Evolutionary conservation across 64 coral and sea anemone species (phyloP).

Genomic region (Dendronephthya gigantea): DNA sequence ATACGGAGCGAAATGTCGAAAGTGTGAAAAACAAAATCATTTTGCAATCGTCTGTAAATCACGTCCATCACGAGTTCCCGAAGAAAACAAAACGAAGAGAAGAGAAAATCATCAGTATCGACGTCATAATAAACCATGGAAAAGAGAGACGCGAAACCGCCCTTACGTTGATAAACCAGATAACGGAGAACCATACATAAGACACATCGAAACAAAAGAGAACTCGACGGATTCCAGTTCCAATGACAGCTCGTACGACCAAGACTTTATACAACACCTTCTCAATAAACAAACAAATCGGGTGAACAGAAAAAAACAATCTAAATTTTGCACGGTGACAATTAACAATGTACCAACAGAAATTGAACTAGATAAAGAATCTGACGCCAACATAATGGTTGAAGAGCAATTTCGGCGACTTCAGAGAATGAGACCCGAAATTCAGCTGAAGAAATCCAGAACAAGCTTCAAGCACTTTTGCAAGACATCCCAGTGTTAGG

Average conservation of each 20-base stretch:
- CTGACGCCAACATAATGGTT: constrained; percentile 43
- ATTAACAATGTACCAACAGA: constrained; percentile 37
- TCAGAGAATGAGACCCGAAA: constrained; percentile 20
- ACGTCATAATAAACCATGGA: too few species aligned
- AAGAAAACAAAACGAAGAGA: constrained; percentile 11
- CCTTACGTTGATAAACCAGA: too few species aligned
- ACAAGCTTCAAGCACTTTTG: constrained; percentile 23
- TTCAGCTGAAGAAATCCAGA: constrained; percentile 19
- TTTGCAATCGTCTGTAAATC: constrained; percentile 35
- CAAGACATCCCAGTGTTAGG: constrained; percentile 14
- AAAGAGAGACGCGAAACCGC: too few species aligned
- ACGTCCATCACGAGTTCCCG: background rate
- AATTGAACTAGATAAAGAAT: constrained; percentile 37
- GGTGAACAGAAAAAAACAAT: constrained; percentile 8
- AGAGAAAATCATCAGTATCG: constrained; percentile 9
- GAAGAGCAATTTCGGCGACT: constrained; percentile 28
- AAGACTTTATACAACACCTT: constrained; percentile 3
- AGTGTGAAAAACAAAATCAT: constrained; percentile 46
- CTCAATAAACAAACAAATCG: constrained; percentile 27
- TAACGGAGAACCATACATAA: too few species aligned
- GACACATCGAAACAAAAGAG: too few species aligned
- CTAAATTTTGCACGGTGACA: constrained; percentile 30
- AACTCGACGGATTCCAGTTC: too few species aligned
- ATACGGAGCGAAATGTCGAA: constrained; percentile 16
- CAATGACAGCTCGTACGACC: too few species aligned